Conservation (phyloP, 2,888 invertebrate species). For the Harpalus rufipes region DNA sequence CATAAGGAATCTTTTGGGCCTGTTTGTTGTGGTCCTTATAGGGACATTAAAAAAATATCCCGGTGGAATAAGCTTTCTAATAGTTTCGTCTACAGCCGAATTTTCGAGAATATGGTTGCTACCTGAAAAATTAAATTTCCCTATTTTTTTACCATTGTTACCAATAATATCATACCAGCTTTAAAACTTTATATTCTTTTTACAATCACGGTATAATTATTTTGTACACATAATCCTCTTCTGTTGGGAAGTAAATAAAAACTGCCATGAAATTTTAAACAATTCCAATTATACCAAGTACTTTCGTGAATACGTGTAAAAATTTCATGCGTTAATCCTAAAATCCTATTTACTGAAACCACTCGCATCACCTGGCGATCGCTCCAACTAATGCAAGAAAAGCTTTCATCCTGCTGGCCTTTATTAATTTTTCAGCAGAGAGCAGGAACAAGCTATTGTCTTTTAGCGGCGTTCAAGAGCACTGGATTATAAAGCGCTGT, state of each 20-base stretch:
- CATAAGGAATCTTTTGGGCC: too few species aligned
- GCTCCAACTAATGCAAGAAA: conserved; percentile 30
- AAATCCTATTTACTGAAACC: conserved; percentile 43
- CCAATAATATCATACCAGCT: too few species aligned
- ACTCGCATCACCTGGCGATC: conserved; percentile 2
- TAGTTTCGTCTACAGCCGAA: too few species aligned
- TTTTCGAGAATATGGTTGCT: too few species aligned
- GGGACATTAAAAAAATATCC: too few species aligned
- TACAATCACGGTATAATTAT: conserved; percentile 1
- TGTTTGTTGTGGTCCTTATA: too few species aligned
- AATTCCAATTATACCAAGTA: conserved; percentile 22
- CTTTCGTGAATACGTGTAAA: conserved; percentile 1
- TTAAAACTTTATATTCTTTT: neutral
- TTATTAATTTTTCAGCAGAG: conserved; percentile 31
- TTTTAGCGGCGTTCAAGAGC: neutral
- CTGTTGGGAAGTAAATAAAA: conserved; percentile 24
- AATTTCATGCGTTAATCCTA: conserved; percentile 25
- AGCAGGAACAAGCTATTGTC: conserved; percentile 6
- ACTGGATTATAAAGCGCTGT: conserved; percentile 27
- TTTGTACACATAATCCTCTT: conserved; percentile 3
- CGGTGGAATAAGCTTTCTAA: too few species aligned
- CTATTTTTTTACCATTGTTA: too few species aligned
- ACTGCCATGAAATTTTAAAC: conserved; percentile 38
- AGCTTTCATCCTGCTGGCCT: conserved; percentile 5
- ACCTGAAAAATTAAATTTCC: too few species aligned